These are phyloP conservation scores for Lottia gigantea DNA, from an alignment of 2,888 invertebrate species.

Conservation along the genomic window DNA sequence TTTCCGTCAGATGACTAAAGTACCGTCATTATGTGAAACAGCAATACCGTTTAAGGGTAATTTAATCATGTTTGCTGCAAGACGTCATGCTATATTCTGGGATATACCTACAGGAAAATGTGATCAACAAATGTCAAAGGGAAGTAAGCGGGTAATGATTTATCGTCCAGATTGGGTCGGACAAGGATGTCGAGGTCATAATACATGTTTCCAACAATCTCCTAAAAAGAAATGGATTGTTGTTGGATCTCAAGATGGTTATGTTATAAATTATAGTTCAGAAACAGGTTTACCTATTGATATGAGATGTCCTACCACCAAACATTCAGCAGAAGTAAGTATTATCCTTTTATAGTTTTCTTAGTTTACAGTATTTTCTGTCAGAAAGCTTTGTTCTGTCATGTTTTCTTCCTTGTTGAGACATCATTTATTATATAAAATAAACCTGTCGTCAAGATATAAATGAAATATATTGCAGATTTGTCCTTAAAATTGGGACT, in stretches of 20 bases:
- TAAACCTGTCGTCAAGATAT: too few species aligned
- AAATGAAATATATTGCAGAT: too few species aligned
- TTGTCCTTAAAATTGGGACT: too few species aligned
- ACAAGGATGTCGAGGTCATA: slow-evolving; percentile 36
- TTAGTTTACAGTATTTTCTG: too few species aligned
- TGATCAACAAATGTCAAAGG: slow-evolving; percentile 48
- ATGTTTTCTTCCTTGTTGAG: too few species aligned
- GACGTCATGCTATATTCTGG: slow-evolving; percentile 52
- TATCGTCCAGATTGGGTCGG: slow-evolving; percentile 48
- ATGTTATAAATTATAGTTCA: slow-evolving; percentile 44
- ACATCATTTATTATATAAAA: too few species aligned
- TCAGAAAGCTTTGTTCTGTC: too few species aligned
- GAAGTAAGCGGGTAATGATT: slow-evolving; percentile 38
- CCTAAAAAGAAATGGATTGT: slow-evolving; percentile 35
- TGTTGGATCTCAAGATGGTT: slow-evolving; percentile 56
- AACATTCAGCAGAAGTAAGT: slow-evolving; percentile 48
- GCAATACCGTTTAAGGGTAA: slow-evolving; percentile 44
- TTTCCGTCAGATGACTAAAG: slow-evolving; percentile 47
- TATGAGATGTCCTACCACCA: slow-evolving; percentile 40
- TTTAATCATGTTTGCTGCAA: slow-evolving; percentile 43
- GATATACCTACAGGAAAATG: slow-evolving; percentile 57
- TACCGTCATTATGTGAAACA: slow-evolving; percentile 50
- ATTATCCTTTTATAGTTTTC: too few species aligned
- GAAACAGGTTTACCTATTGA: slow-evolving; percentile 45
- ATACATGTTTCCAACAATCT: slow-evolving; percentile 35